These are phyloP conservation scores for Leptestheria dahalacensis DNA, from an alignment of 1,140 invertebrate genomes.

Conservation along the genomic window DNA sequence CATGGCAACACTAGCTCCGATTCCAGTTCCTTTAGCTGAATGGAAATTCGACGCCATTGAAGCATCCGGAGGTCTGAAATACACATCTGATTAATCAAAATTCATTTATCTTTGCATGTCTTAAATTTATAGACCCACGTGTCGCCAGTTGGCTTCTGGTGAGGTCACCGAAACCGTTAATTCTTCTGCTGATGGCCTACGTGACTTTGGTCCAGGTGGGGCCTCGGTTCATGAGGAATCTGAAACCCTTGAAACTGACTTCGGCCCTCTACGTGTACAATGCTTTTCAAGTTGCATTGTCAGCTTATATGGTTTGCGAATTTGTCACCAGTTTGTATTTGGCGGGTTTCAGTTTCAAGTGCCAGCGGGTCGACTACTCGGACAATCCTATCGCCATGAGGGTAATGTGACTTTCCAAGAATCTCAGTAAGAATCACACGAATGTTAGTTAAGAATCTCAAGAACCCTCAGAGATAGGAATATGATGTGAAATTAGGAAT, in stretches of 20 bases:
- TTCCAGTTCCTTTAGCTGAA: too few relatives aligned
- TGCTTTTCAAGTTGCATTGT: conserved; percentile 58
- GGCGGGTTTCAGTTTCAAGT: conserved; percentile 59
- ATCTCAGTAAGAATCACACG: neutral
- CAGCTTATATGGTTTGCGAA: conserved; percentile 28
- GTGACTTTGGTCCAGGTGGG: neutral
- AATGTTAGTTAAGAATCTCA: neutral
- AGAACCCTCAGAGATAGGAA: too few relatives aligned
- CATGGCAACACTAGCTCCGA: too few relatives aligned
- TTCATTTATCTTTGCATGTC: too few relatives aligned
- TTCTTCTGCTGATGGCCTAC: conserved; percentile 6
- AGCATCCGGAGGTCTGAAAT: too few relatives aligned
- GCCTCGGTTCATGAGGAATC: conserved; percentile 60
- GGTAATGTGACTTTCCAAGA: conserved; percentile 30
- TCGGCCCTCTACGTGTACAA: conserved; percentile 68
- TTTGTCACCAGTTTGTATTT: conserved; percentile 13
- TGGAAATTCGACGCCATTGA: too few relatives aligned
- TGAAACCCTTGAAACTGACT: conserved; percentile 64
- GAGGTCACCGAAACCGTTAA: conserved; percentile 1
- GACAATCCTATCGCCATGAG: conserved; percentile 50
- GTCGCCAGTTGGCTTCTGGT: conserved; percentile 11
- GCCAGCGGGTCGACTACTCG: conserved; percentile 65
- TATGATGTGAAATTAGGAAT: too few relatives aligned
- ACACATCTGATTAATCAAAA: too few relatives aligned
- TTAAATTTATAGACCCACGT: conserved; percentile 4